Evolutionary conservation across 2,113 vertebrate genomes (phyloP).

Genomic region (Chrysochloris asiatica): DNA sequence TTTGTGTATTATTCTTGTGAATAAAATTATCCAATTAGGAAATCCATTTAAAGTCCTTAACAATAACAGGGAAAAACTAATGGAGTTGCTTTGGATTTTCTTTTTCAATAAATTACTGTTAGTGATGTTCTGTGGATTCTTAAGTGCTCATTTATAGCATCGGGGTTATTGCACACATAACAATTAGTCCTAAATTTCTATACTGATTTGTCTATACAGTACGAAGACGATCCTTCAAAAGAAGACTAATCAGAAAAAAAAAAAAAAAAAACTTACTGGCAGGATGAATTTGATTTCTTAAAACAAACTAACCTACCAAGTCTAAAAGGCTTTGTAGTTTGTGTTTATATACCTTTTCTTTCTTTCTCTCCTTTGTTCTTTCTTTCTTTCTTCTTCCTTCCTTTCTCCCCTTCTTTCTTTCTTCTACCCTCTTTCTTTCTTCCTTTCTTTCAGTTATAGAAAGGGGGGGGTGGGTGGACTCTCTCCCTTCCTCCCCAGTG

Average conservation of each 20-base stretch:
- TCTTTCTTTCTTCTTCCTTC: not conserved
- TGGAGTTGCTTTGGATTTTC: conserved; percentile 71
- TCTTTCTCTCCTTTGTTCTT: not conserved
- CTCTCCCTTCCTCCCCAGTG: not conserved
- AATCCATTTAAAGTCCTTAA: conserved; percentile 77
- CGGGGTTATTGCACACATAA: conserved; percentile 65
- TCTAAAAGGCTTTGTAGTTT: not conserved
- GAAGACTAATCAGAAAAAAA: not conserved
- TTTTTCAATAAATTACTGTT: conserved; percentile 69
- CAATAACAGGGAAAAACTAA: conserved; percentile 79
- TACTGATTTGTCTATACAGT: conserved; percentile 55
- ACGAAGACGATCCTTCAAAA: conserved; percentile 42
- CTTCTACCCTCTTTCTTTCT: no score
- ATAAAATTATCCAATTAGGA: conserved; percentile 78
- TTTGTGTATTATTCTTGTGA: conserved; percentile 81
- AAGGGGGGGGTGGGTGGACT: not conserved
- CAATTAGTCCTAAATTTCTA: conserved; percentile 63
- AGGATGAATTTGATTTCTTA: conserved; percentile 56
- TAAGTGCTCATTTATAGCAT: conserved; percentile 62
- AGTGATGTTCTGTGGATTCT: conserved; percentile 72
- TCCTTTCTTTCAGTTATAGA: conserved; percentile 14
- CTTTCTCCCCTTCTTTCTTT: not conserved
- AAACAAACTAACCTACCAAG: not conserved
- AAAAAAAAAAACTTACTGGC: conserved; percentile 50
- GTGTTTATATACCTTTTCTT: not conserved